A percentile compares a stretch with the other conserved stretches of the same genome.
phyloP scores from a whole-genome alignment of 2,113 vertebrate species.

The Anguilla rostrata region DNA sequence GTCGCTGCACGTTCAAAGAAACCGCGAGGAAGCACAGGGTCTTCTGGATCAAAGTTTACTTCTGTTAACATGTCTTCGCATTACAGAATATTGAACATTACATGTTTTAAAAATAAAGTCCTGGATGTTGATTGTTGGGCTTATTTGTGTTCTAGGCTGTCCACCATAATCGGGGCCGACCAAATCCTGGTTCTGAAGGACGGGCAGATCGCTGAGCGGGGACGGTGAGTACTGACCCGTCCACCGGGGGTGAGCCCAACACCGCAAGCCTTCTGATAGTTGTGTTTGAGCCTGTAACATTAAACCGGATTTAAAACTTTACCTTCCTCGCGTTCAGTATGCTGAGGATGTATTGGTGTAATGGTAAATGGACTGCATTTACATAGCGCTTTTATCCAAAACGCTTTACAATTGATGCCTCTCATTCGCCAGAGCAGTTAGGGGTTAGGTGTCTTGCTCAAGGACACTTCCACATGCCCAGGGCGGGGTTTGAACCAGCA shows the following conservation, averaged over 20 bases:
- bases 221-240: conserved; percentile 72
- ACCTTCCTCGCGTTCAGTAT: neutral
- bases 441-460: no score
- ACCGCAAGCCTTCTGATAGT: no score
- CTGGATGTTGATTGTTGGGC: neutral
- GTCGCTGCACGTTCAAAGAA: neutral
- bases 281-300: neutral
- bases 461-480: no score
- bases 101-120: neutral
- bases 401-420: no score
- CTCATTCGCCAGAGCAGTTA: no score
- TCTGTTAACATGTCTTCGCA: neutral
- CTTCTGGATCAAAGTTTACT: neutral
- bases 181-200: conserved; percentile 91
- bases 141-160: conserved; percentile 73
- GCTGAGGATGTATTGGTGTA: neutral
- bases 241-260: neutral
- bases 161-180: conserved; percentile 87
- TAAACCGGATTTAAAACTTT: neutral
- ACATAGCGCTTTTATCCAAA: no score
- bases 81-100: neutral
- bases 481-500: no score
- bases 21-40: neutral
- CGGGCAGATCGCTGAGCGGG: conserved; percentile 80
- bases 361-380: no score